Base-by-base conservation (phyloP, 2,888 invertebrate genomes). In the Drosophila meridiana region DNA sequence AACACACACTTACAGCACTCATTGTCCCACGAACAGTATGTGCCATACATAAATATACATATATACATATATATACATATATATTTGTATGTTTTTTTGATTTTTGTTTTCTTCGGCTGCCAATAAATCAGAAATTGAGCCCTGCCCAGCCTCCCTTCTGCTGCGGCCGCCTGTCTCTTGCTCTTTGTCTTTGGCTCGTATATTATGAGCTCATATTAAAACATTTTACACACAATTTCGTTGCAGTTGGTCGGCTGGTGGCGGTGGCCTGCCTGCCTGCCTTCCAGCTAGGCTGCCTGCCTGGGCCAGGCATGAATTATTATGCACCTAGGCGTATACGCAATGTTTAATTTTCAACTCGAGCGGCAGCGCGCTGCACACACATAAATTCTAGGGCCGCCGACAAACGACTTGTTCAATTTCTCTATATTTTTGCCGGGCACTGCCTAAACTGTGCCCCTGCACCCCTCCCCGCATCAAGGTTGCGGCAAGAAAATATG, bases 281-380 rank as follows among this genome's bases (percentile, higher is more conserved):
- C 38, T 28, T 68, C 45, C 60, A 47, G 52, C 34, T 36, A 5
- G 52, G 38, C 53, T 38, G 62, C 13, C 59, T 28, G 65, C 32
- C 57, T 63, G 64, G 59, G 57, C 64, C 58, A 59, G 73, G 71
- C 79, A 87, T 88, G 90, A 88, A 89, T 88, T 88, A 88, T 88
- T 89, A 90, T 90, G 85, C 85, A 90, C 85, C 89, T 88, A 90
- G 90, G 87, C 83, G 83, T 90, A 87, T 87, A 87, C 90, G 91
- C 89, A 90, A 85, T 83, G 89, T 89, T 91, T 90, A 91, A 89
- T 87, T 91, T 91, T 82, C 82, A 83, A 89, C 83, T 91, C 80
- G 69, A 77, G 61, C 78, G 59, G 67, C 65, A 58, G 68, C 67
- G 71, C 71, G 36, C 76, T 63, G 67, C 65, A 72, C 76, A 73